Percentiles rank a stretch among this genome's conserved stretches.
Evolutionary conservation across 2,113 vertebrate species (phyloP).

Genomic region (Leucoraja erinaceus): DNA sequence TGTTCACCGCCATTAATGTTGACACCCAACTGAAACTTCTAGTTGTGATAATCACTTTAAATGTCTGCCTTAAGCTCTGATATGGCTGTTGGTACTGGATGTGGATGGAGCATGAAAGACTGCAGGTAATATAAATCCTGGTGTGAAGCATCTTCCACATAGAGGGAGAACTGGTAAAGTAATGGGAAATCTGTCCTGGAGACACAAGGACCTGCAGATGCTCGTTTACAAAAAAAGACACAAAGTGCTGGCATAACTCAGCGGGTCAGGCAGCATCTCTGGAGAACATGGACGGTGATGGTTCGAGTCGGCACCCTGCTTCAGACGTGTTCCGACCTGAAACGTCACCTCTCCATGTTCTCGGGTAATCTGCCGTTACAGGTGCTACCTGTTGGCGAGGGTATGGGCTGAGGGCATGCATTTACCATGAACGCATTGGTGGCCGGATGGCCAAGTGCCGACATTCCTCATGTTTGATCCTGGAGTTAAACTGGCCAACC

Average conservation of each 20-base stretch:
- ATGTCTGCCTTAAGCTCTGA: background rate
- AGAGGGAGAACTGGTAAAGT: background rate
- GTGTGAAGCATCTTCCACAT: background rate
- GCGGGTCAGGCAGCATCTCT: no score
- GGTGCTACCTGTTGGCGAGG: background rate
- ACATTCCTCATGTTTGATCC: background rate
- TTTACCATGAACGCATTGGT: background rate
- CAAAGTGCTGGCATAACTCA: no score
- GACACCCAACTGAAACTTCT: background rate
- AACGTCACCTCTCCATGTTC: no score
- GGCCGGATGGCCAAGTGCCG: background rate
- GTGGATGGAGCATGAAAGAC: background rate
- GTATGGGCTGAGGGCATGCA: background rate
- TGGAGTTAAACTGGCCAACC: background rate
- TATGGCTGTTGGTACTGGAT: background rate
- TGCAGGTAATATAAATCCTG: background rate
- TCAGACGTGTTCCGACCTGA: no score
- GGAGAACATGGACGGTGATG: no score
- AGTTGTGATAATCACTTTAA: background rate
- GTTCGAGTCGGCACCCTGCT: no score
- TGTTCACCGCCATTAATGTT: background rate
- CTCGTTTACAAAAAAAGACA: no score
- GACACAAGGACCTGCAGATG: no score
- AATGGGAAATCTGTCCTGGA: background rate
- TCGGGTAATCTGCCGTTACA: background rate